These are phyloP conservation scores for Macaria notata DNA, from an alignment of 2,888 invertebrate species.

Conservation along the genomic window DNA sequence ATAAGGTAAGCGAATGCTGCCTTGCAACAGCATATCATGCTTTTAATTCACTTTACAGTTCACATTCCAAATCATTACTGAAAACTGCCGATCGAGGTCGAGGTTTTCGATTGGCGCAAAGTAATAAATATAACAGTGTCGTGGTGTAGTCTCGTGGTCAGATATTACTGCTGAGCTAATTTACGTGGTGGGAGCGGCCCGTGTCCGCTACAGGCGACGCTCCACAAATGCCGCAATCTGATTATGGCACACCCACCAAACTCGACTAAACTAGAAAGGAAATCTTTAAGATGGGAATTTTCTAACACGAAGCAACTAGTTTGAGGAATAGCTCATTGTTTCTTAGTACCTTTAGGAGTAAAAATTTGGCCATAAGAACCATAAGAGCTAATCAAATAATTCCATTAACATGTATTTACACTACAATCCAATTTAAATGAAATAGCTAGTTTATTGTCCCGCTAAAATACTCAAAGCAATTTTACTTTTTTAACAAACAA, in stretches of 20 bases:
- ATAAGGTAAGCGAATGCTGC: conserved; percentile 76
- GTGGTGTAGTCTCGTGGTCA: conserved; percentile 30
- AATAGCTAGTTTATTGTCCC: no score
- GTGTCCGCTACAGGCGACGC: conserved; percentile 64
- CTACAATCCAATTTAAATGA: no score
- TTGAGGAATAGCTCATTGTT: no score
- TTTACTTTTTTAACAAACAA: no score
- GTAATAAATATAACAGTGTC: conserved; percentile 21
- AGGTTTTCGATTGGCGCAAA: conserved; percentile 23
- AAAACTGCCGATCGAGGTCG: conserved; percentile 15
- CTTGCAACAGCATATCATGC: conserved; percentile 9
- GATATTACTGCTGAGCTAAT: conserved; percentile 27
- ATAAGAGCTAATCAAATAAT: no score
- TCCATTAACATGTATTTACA: no score
- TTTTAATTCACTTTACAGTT: conserved; percentile 15
- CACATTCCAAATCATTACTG: background rate
- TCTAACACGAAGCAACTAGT: background rate
- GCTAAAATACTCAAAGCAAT: no score
- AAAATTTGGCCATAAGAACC: no score
- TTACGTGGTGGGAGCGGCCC: conserved; percentile 67
- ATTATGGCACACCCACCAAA: conserved; percentile 75
- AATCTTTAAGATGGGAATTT: conserved; percentile 3
- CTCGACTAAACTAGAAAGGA: conserved; percentile 37
- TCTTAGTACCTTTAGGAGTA: no score
- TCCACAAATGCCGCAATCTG: conserved; percentile 78